Conservation (phyloP, 2,797 vertebrate genomes). For the Mormyrops boulengeri region DNA sequence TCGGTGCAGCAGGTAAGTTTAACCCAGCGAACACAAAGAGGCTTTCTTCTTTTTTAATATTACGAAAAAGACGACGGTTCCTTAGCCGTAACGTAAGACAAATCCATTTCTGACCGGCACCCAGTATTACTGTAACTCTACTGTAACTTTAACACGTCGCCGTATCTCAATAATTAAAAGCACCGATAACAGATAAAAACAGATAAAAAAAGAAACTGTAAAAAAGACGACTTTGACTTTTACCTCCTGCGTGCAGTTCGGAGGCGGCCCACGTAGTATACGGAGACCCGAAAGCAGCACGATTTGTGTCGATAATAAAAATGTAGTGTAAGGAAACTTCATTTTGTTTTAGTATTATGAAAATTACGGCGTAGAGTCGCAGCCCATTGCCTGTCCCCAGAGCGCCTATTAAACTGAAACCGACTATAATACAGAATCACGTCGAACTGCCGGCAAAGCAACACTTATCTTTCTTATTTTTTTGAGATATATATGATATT, state of each 20-base stretch:
- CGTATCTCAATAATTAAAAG: background rate
- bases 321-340: background rate
- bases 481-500: background rate
- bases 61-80: background rate
- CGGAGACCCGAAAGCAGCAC: conserved; percentile 5
- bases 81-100: background rate
- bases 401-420: background rate
- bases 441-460: background rate
- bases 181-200: no score
- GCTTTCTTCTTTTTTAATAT: background rate
- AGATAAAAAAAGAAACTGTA: no score
- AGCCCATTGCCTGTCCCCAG: background rate
- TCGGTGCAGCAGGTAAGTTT: background rate
- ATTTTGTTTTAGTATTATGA: background rate
- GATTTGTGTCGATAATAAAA: background rate
- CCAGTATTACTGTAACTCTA: no score
- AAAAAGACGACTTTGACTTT: background rate
- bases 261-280: background rate
- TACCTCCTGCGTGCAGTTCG: conserved; percentile 25
- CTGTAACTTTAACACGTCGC: background rate
- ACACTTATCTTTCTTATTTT: background rate
- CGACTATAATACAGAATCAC: background rate
- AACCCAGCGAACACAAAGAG: background rate
- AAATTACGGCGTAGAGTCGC: background rate
- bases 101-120: background rate